Percentiles rank a stretch among this genome's conserved stretches.
These are phyloP conservation scores for Neodiprion pinetum DNA, from an alignment of 1,140 invertebrate genomes.

Conservation along the genomic window DNA sequence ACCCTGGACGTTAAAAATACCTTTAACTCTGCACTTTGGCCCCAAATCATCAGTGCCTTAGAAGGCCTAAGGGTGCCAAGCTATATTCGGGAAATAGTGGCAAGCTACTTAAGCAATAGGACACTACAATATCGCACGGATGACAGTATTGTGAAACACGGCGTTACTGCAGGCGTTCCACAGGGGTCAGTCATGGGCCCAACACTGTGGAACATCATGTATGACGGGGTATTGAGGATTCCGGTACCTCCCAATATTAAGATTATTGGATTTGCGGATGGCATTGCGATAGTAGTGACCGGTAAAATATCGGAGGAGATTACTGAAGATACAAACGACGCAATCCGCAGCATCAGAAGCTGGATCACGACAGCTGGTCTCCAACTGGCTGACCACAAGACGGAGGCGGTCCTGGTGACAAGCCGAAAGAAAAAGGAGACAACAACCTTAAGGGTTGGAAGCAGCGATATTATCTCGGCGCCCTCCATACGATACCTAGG, in stretches of 20 bases:
- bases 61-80: conserved; percentile 28
- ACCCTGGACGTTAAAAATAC: conserved; percentile 59
- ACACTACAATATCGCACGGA: conserved; percentile 31
- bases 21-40: conserved; percentile 56
- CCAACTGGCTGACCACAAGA: conserved; percentile 26
- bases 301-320: conserved; percentile 35
- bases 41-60: conserved; percentile 39
- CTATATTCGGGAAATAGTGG: conserved; percentile 39
- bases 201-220: conserved; percentile 53
- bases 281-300: conserved; percentile 42
- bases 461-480: not conserved
- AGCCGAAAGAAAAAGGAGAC: not conserved
- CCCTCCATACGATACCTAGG: conserved; percentile 16
- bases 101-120: conserved; percentile 44
- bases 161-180: conserved; percentile 51
- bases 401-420: conserved; percentile 18
- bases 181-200: conserved; percentile 59
- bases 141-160: conserved; percentile 21
- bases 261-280: conserved; percentile 50
- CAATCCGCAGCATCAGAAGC: conserved; percentile 9
- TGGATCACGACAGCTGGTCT: conserved; percentile 38
- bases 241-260: conserved; percentile 32
- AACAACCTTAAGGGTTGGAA: not conserved
- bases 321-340: conserved; percentile 27
- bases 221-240: conserved; percentile 45